Conservation (phyloP, 2,888 invertebrate species). For the Oscheius onirici region DNA sequence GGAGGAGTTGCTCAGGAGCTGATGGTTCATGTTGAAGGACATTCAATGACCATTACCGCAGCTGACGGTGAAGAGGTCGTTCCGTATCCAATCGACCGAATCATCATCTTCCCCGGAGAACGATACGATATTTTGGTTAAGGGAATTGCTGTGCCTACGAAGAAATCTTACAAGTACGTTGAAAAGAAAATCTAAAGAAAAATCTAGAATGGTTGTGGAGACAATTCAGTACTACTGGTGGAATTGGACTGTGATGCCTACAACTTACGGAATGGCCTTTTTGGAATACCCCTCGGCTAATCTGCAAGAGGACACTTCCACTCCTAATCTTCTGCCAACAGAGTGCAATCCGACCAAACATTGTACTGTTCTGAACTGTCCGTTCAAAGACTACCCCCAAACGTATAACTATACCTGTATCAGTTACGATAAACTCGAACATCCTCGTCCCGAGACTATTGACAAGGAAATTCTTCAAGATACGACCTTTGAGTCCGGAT, state of each 20-base stretch:
- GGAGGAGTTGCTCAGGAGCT: conserved; percentile 66
- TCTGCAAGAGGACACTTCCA: conserved; percentile 37
- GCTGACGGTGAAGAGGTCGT: conserved; percentile 66
- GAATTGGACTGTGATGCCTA: conserved; percentile 56
- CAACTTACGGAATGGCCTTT: conserved; percentile 59
- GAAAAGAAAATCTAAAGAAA: background rate
- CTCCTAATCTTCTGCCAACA: conserved; percentile 17
- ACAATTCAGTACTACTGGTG: conserved; percentile 54
- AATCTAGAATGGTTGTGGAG: conserved; percentile 17
- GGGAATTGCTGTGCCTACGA: conserved; percentile 47
- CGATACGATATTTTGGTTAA: conserved; percentile 66
- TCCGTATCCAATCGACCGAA: conserved; percentile 51
- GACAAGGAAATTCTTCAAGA: conserved; percentile 21
- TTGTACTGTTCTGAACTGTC: conserved; percentile 29
- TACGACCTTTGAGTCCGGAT: background rate
- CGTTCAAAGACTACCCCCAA: conserved; percentile 1
- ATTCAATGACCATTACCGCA: conserved; percentile 60
- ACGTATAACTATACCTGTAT: conserved; percentile 20
- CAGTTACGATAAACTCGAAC: conserved; percentile 19
- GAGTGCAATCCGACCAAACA: conserved; percentile 2
- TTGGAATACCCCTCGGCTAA: conserved; percentile 54
- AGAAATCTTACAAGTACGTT: conserved; percentile 41
- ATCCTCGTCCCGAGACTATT: conserved; percentile 9
- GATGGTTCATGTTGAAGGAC: conserved; percentile 63
- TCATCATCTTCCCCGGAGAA: conserved; percentile 68